A percentile compares a stretch with the other conserved stretches of the same genome.
Conservation (phyloP, 2,888 invertebrate species). For the Dynastes tityus region DNA sequence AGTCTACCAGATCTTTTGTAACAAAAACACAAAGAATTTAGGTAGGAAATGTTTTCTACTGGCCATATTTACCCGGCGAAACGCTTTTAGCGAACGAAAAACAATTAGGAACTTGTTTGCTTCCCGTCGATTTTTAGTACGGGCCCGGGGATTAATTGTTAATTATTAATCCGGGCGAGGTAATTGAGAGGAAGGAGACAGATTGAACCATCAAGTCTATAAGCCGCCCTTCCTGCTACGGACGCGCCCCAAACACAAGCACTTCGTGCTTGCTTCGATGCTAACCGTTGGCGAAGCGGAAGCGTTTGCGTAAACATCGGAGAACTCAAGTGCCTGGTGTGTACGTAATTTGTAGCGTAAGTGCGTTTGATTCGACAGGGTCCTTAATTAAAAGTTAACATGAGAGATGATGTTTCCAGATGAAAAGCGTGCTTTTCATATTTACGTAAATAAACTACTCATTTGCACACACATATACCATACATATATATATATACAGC, state of each 20-base stretch:
- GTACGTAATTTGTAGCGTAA: not conserved
- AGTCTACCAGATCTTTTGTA: too few relatives aligned
- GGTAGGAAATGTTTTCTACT: too few relatives aligned
- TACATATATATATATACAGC: too few relatives aligned
- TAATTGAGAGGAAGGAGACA: conserved; percentile 66
- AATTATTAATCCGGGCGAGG: conserved; percentile 68
- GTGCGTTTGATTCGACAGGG: not conserved
- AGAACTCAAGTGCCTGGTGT: not conserved
- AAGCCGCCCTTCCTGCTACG: not conserved
- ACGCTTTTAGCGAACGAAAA: too few relatives aligned
- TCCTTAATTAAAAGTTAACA: not conserved
- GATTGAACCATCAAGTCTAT: conserved; percentile 53
- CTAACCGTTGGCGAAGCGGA: not conserved
- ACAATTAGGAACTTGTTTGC: conserved; percentile 58
- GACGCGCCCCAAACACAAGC: conserved; percentile 4
- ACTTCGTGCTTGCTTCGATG: conserved; percentile 30
- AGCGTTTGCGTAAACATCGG: conserved; percentile 23
- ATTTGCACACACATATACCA: too few relatives aligned
- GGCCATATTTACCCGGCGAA: too few relatives aligned
- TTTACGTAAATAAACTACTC: too few relatives aligned
- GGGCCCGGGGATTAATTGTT: conserved; percentile 66
- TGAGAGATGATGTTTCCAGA: too few relatives aligned
- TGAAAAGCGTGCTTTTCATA: too few relatives aligned
- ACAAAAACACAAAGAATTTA: too few relatives aligned
- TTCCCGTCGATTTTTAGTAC: conserved; percentile 66